These are phyloP conservation scores for Zaprionus africanus DNA, from an alignment of 1,140 invertebrate genomes.

Conservation along the genomic window DNA sequence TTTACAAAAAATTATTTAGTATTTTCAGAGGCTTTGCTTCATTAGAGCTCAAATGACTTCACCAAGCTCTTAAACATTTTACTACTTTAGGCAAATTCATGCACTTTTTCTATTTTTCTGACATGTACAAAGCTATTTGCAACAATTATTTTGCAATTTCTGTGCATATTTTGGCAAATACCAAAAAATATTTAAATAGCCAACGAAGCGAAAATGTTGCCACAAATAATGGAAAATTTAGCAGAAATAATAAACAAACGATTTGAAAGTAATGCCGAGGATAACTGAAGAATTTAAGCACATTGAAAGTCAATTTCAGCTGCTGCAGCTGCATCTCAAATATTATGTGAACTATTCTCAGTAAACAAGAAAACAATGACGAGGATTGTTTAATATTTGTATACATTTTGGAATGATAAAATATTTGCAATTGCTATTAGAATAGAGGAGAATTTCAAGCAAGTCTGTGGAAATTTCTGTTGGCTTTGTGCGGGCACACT, in stretches of 20 bases:
- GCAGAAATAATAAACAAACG: constrained; percentile 11
- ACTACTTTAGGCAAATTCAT: too few relatives aligned
- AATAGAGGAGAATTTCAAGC: constrained; percentile 26
- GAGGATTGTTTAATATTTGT: constrained; percentile 25
- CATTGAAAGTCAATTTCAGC: background rate
- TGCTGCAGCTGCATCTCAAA: background rate
- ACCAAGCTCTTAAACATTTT: too few relatives aligned
- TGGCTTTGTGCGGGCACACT: constrained; percentile 8
- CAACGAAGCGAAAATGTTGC: background rate
- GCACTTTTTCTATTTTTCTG: too few relatives aligned
- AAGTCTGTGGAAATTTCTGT: constrained; percentile 19
- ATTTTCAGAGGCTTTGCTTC: too few relatives aligned
- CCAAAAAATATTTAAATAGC: background rate
- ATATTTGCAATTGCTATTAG: constrained; percentile 62
- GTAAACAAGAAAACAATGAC: constrained; percentile 13
- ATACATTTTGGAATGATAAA: constrained; percentile 8
- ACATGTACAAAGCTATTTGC: too few relatives aligned
- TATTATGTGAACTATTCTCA: constrained; percentile 15
- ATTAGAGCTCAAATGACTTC: too few relatives aligned
- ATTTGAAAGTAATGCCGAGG: background rate
- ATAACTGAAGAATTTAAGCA: background rate
- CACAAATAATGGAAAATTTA: background rate
- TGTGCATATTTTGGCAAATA: background rate
- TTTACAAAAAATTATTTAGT: too few relatives aligned
- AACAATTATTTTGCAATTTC: background rate